Evolutionary conservation across 2,113 vertebrate species (phyloP).

Genomic region (Diadophis punctatus): DNA sequence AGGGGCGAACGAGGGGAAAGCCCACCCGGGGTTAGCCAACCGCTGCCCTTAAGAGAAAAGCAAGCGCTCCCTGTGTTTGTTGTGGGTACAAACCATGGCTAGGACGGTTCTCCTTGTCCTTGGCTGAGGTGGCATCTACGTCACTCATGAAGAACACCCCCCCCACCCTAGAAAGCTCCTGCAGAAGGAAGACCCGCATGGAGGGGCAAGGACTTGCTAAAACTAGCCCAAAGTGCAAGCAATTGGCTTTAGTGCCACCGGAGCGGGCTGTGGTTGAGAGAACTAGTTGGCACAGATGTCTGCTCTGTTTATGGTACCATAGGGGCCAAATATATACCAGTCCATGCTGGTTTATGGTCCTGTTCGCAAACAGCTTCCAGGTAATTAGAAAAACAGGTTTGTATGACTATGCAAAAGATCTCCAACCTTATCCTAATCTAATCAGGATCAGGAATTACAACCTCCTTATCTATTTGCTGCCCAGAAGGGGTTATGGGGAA

Average conservation of each 20-base stretch:
- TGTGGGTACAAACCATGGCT: not conserved
- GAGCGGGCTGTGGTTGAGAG: not conserved
- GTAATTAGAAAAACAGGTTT: not conserved
- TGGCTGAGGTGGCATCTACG: not conserved
- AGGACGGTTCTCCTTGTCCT: not conserved
- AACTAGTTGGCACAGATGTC: not conserved
- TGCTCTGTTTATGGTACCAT: not conserved
- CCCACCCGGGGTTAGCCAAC: not conserved
- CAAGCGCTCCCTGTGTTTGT: not conserved
- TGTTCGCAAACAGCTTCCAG: not conserved
- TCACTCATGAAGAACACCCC: not conserved
- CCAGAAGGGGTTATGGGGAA: not conserved
- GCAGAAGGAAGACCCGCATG: not conserved
- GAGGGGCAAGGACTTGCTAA: not conserved
- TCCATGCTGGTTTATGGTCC: not conserved
- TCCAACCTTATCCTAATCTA: fast-evolving
- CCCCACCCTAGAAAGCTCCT: no score
- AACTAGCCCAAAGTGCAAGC: not conserved
- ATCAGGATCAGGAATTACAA: not conserved
- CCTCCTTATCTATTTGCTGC: not conserved
- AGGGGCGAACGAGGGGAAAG: not conserved
- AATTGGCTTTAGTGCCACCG: not conserved
- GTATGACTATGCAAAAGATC: no score
- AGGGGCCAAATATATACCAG: not conserved
- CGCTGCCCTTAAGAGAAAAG: not conserved